phyloP scores from a whole-genome alignment of 2,113 vertebrate species.

The Talpa occidentalis region DNA sequence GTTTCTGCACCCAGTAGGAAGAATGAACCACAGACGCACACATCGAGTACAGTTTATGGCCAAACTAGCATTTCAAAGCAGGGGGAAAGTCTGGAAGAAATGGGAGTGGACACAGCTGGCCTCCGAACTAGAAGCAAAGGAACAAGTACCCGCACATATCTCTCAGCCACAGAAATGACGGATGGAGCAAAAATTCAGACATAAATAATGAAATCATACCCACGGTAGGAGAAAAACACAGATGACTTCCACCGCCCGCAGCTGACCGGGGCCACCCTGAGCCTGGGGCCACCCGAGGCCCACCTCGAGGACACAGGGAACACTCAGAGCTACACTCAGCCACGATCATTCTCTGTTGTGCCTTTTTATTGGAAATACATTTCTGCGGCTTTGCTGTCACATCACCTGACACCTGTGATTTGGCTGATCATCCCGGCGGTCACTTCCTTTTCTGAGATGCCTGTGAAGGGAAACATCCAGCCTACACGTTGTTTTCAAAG shows the following conservation, averaged over 20 bases:
- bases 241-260: too few relatives aligned
- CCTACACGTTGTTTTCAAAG: not conserved
- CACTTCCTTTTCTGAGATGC: not conserved
- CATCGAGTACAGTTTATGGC: not conserved
- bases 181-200: not conserved
- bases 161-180: not conserved
- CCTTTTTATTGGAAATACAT: not conserved
- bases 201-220: not conserved
- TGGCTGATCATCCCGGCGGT: not conserved
- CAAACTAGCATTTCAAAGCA: not conserved
- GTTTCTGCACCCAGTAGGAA: not conserved
- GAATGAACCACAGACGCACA: not conserved
- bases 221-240: not conserved
- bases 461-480: not conserved
- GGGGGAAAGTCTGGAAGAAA: not conserved
- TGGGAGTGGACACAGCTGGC: not conserved
- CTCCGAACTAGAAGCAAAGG: not conserved
- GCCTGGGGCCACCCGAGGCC: too few relatives aligned
- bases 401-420: not conserved
- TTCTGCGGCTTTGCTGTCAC: constrained; percentile 7
- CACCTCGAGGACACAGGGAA: too few relatives aligned
- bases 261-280: too few relatives aligned
- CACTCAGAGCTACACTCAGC: not conserved
- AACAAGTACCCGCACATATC: not conserved
- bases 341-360: not conserved